phyloP scores from a whole-genome alignment of 2,113 vertebrate genomes.

The Callorhinus ursinus region DNA sequence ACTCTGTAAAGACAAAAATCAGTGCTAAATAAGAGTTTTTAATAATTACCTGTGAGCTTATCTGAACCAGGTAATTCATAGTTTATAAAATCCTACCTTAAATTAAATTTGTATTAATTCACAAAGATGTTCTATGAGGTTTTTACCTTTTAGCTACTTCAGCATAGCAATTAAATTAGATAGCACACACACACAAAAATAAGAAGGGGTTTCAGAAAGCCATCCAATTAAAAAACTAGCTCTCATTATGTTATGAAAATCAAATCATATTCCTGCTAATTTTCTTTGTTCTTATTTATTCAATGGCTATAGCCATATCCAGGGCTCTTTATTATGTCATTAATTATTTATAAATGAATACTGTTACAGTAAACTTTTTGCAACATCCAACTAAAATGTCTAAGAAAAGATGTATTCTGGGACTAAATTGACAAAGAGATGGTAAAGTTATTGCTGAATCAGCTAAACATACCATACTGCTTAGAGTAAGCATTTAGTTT shows the following conservation, averaged over 20 bases:
- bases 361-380: conserved; percentile 71
- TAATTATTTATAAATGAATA: conserved; percentile 82
- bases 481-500: conserved; percentile 48
- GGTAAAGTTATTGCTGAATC: conserved; percentile 52
- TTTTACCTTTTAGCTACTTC: conserved; percentile 15
- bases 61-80: conserved; percentile 45
- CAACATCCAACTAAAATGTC: conserved; percentile 67
- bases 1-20: conserved; percentile 63
- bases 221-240: conserved; percentile 34
- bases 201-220: conserved; percentile 28
- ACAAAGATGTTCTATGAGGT: not conserved
- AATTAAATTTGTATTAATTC: conserved; percentile 44
- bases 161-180: conserved; percentile 55
- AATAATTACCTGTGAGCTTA: conserved; percentile 60
- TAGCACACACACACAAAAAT: not conserved
- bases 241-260: conserved; percentile 63
- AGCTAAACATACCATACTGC: conserved; percentile 29
- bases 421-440: conserved; percentile 72
- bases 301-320: conserved; percentile 55
- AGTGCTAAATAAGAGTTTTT: conserved; percentile 66
- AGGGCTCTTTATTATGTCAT: conserved; percentile 76
- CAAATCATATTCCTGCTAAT: conserved; percentile 62
- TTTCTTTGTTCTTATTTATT: conserved; percentile 72
- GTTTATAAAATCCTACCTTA: conserved; percentile 65
- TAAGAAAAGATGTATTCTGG: conserved; percentile 69